Conservation (phyloP, 2,888 invertebrate genomes). For the Hipparchia sbordonii region DNA sequence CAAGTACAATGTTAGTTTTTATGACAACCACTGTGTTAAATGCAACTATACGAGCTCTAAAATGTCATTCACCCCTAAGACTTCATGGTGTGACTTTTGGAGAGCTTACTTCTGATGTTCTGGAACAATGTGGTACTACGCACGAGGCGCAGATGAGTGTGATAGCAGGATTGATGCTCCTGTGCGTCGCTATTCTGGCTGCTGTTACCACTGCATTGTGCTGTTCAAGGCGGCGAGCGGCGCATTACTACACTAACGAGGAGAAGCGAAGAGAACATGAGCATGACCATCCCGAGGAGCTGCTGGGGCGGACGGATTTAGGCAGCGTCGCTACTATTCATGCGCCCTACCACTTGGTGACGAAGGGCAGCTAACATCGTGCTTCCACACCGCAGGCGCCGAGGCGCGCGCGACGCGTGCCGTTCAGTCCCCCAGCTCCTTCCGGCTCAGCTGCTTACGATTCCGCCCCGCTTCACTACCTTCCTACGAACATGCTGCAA, state of each 20-base stretch:
- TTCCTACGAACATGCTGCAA: constrained; percentile 53
- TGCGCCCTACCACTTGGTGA: constrained; percentile 63
- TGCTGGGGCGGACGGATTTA: constrained; percentile 61
- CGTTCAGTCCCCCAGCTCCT: constrained; percentile 44
- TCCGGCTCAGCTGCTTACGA: constrained; percentile 46
- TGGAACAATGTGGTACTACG: constrained; percentile 74
- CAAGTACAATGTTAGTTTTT: constrained; percentile 80
- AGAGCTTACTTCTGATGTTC: constrained; percentile 58
- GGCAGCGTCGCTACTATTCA: constrained; percentile 72
- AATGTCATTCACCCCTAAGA: constrained; percentile 83
- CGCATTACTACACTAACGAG: constrained; percentile 91
- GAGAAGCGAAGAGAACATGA: constrained; percentile 81
- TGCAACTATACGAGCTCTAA: constrained; percentile 74
- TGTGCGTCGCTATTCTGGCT: constrained; percentile 69
- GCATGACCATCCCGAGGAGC: constrained; percentile 70
- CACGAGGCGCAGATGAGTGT: constrained; percentile 83
- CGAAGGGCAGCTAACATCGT: constrained; percentile 70
- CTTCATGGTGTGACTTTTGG: constrained; percentile 72
- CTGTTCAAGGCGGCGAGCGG: constrained; percentile 87
- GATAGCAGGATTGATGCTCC: constrained; percentile 73
- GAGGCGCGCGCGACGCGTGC: constrained; percentile 45
- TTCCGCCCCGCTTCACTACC: constrained; percentile 51
- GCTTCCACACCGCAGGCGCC: constrained; percentile 49
- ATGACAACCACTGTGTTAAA: constrained; percentile 82
- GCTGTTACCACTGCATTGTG: constrained; percentile 84